Percentiles rank a stretch among this genome's conserved stretches.
These are phyloP conservation scores for Mercenaria mercenaria DNA, from an alignment of 1,140 invertebrate species.

Conservation along the genomic window DNA sequence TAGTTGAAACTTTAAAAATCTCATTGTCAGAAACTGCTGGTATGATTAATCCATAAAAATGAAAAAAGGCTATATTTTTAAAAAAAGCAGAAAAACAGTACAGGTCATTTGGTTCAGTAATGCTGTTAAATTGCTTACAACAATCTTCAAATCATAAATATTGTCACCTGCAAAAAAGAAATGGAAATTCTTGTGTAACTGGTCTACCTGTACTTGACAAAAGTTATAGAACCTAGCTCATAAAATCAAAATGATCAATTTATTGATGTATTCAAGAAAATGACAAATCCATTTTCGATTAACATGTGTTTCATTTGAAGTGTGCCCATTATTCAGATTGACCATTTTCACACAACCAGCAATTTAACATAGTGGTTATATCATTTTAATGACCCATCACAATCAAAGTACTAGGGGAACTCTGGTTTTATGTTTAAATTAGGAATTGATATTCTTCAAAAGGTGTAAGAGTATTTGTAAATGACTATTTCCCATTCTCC, in stretches of 20 bases:
- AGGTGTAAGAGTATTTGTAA: neutral
- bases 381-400: neutral
- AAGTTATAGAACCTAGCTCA: too few species aligned
- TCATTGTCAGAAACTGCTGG: too few species aligned
- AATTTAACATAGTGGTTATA: conserved; percentile 2
- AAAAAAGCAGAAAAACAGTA: too few species aligned
- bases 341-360: neutral
- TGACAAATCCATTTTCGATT: neutral
- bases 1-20: too few species aligned
- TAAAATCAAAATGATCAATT: neutral
- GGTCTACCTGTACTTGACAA: too few species aligned
- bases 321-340: neutral
- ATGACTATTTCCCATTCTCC: neutral
- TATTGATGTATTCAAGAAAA: neutral
- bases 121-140: too few species aligned
- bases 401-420: neutral
- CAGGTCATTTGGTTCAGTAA: too few species aligned
- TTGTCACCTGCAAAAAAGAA: too few species aligned
- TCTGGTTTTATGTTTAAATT: conserved; percentile 2
- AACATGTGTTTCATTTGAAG: neutral
- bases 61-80: too few species aligned
- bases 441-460: neutral
- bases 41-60: too few species aligned
- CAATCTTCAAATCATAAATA: too few species aligned
- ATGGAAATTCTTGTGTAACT: too few species aligned